phyloP scores from a whole-genome alignment of 1,140 invertebrate species.

The fruit fly (Drosophila melanogaster) region Release_6_plus_ISO1_MT NC_004354.4:1989001-1989500 shows the following conservation, averaged over 20 bases:
- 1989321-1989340: slow-evolving; percentile 37
- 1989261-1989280: slow-evolving; percentile 67
- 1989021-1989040: slow-evolving; percentile 13
- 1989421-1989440: slow-evolving; percentile 3
- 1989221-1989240: slow-evolving; percentile 27
- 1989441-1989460: not conserved
- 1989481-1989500: slow-evolving; percentile 8
- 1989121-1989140: slow-evolving; percentile 10
- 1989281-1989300: slow-evolving; percentile 77
- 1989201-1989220: slow-evolving; percentile 19
- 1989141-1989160: slow-evolving; percentile 12
- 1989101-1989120: slow-evolving; percentile 6
- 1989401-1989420: not conserved
- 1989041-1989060: slow-evolving; percentile 4
- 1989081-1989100: slow-evolving; percentile 32
- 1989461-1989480: slow-evolving; percentile 8
- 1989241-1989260: slow-evolving; percentile 63
- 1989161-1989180: slow-evolving; percentile 1
- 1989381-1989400: slow-evolving; percentile 10
- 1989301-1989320: slow-evolving; percentile 77
- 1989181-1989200: slow-evolving; percentile 16
- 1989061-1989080: slow-evolving; percentile 24
- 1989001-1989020: slow-evolving; percentile 65
- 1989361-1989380: slow-evolving; percentile 29
- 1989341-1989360: slow-evolving; percentile 43